These are phyloP conservation scores for Zosterops borbonicus DNA, from an alignment of 2,113 vertebrate genomes.

Conservation along the genomic window DNA sequence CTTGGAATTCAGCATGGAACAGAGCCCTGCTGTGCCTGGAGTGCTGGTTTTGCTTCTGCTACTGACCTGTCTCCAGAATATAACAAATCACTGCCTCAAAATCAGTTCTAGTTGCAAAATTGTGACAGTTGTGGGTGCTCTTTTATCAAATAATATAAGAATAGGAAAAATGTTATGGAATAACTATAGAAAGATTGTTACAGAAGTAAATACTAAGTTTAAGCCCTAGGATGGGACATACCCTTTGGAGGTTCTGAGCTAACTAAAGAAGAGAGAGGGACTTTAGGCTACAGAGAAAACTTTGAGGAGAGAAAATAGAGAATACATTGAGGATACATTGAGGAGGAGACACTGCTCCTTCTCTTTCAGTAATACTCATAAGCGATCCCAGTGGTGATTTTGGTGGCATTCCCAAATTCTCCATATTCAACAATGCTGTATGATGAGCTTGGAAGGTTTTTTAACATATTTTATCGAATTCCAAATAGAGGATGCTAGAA, in stretches of 20 bases:
- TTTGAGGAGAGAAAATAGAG: neutral
- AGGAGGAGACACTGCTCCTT: neutral
- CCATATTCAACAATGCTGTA: neutral
- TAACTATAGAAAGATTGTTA: neutral
- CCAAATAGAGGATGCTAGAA: neutral
- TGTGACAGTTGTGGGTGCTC: neutral
- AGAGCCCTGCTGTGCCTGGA: neutral
- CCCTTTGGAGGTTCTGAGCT: neutral
- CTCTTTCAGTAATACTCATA: neutral
- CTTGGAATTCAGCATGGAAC: neutral
- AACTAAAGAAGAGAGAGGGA: neutral
- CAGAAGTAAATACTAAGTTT: neutral
- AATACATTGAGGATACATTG: neutral
- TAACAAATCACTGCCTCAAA: neutral
- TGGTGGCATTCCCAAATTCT: neutral
- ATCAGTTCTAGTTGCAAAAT: neutral
- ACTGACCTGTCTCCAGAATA: neutral
- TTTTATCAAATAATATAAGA: neutral
- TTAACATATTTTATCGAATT: neutral
- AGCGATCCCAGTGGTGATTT: neutral
- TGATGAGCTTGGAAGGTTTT: neutral
- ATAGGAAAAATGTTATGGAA: neutral
- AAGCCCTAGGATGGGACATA: neutral
- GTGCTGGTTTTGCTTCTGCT: neutral
- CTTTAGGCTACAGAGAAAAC: neutral